Percentiles rank a stretch among this genome's conserved stretches.
phyloP scores from a whole-genome alignment of 1,140 invertebrate genomes.

The Charaxes varanes region DNA sequence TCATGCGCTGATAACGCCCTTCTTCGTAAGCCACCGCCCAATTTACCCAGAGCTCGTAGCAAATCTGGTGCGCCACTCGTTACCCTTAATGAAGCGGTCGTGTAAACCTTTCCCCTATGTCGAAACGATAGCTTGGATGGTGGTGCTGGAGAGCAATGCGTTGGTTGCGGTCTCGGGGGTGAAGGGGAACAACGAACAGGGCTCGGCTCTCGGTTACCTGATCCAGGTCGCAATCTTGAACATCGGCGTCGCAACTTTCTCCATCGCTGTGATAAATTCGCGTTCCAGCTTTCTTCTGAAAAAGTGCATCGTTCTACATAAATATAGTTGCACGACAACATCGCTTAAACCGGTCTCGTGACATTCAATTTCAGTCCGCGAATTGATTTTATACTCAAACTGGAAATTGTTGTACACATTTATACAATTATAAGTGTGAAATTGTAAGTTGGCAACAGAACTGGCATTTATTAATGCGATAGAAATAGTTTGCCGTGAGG shows the following conservation, averaged over 20 bases:
- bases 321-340: constrained; percentile 2
- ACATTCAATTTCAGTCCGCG: constrained; percentile 1
- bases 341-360: constrained; percentile 5
- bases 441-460: constrained; percentile 9
- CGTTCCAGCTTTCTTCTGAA: constrained; percentile 83
- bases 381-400: constrained; percentile 8
- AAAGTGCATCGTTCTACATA: constrained; percentile 29
- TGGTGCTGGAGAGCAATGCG: constrained; percentile 55
- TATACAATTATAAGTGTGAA: background rate
- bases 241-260: constrained; percentile 80
- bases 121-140: constrained; percentile 66
- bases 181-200: constrained; percentile 71
- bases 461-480: too few relatives aligned
- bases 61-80: constrained; percentile 78
- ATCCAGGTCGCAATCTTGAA: constrained; percentile 75
- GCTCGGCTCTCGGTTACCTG: constrained; percentile 65
- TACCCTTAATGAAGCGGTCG: constrained; percentile 77
- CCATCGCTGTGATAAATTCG: constrained; percentile 84
- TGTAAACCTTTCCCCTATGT: constrained; percentile 74
- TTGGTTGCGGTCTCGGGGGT: constrained; percentile 61
- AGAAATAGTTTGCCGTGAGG: too few relatives aligned
- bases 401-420: constrained; percentile 1
- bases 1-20: constrained; percentile 80
- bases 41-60: constrained; percentile 78
- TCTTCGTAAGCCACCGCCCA: constrained; percentile 79